Conservation (phyloP, 2,113 vertebrate genomes). For the Syrrhaptes paradoxus region DNA sequence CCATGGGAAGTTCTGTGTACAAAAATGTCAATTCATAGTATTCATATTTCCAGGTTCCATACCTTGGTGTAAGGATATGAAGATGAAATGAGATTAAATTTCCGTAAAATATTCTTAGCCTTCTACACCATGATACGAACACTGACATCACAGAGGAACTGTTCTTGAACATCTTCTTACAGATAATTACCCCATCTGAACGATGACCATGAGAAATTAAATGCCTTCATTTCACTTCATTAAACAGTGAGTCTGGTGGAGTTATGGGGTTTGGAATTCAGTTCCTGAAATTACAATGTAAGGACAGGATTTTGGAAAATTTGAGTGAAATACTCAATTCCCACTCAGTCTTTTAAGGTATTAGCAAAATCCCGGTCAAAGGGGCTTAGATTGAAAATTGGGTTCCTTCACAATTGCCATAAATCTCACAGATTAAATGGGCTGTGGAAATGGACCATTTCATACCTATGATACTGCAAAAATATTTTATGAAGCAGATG, state of each 20-base stretch:
- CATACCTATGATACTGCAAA: neutral
- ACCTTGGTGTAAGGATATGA: neutral
- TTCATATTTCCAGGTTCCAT: neutral
- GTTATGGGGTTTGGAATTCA: neutral
- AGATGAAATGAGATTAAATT: neutral
- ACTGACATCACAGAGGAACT: neutral
- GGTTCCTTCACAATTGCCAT: neutral
- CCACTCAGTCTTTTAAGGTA: neutral
- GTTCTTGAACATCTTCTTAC: neutral
- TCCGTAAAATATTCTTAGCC: neutral
- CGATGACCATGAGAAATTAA: neutral
- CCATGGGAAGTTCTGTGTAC: neutral
- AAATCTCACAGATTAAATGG: neutral
- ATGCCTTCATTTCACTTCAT: neutral
- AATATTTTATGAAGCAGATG: neutral
- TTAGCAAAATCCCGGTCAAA: neutral
- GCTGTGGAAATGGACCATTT: neutral
- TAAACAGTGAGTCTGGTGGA: neutral
- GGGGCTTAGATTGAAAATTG: neutral
- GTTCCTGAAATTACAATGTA: neutral
- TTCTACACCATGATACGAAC: neutral
- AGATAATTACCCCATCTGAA: neutral
- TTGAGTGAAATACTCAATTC: neutral
- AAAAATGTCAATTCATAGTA: neutral
- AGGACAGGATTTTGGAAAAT: neutral